Evolutionary conservation across 2,888 invertebrate species (phyloP), one percentile per base, ranked within the genome.

Genomic region (Cataglyphis cursor): DNA sequence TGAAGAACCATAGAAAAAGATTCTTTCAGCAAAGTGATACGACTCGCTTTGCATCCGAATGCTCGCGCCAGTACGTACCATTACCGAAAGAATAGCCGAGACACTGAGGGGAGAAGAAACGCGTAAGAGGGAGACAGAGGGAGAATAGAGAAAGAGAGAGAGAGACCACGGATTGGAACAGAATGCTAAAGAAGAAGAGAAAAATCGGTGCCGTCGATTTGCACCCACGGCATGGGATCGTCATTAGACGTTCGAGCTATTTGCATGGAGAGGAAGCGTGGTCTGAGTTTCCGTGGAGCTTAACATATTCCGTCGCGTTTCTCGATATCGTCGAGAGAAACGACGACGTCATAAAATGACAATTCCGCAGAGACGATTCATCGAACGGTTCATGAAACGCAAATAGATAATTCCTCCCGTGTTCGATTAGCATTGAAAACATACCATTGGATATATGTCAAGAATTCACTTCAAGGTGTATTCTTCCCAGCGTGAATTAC

Each of bases 231-330:
- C 85, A 88, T 91, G 88, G 90, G 89, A 91, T 90, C 91, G 92
- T 94, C 93, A 92, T 94, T 93, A 93, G 92, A 92, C 89, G 88
- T 87, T 87, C 82, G 82, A 85, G 84, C 83, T 81, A 93, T 93
- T 93, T 93, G 92, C 92, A 93, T 93, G 83, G 85, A 87, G 89
- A 93, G 92, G 91, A 92, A 92, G 84, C 86, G 89, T 85, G 88
- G 88, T 88, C 76, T 84, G 90, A 87, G 91, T 89, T 90, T 91
- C 90, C 90, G 90, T 87, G 89, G 86, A 88, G 80, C 91, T 93
- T 91, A 92, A 90, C 92, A 92, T 93, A 93, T 93, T 93, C 91
- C 87, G 72, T 82, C 87, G 48, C 35, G 84, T 86, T 82, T 85
- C 86, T 81, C 78, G 87, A 84, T 84, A 90, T 44, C 87, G 90